A percentile compares a stretch with the other conserved stretches of the same genome.
These are phyloP conservation scores for Hylia prasina DNA, from an alignment of 2,113 vertebrate species.

Conservation along the genomic window DNA sequence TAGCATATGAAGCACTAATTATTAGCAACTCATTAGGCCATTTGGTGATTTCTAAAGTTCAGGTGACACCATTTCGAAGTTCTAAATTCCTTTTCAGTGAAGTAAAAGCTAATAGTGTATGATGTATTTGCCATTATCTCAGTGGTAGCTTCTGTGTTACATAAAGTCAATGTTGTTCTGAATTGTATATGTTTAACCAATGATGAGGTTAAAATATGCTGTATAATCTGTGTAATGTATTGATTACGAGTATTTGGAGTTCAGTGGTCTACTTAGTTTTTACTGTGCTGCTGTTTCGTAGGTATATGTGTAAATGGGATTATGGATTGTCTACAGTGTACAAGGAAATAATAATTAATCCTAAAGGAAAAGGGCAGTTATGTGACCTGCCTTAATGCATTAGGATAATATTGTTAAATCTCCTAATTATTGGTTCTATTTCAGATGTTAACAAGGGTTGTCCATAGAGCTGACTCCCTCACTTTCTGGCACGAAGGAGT, in stretches of 20 bases:
- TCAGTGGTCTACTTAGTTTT: slow-evolving; percentile 57
- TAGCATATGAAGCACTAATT: not conserved
- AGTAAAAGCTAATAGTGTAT: slow-evolving; percentile 57
- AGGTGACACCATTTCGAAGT: slow-evolving; percentile 38
- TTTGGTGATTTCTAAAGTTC: slow-evolving; percentile 19
- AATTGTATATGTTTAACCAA: slow-evolving; percentile 57
- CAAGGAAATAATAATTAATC: slow-evolving; percentile 69
- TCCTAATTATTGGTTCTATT: not conserved
- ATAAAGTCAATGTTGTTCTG: slow-evolving; percentile 48
- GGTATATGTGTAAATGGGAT: slow-evolving; percentile 22
- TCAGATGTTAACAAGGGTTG: not conserved
- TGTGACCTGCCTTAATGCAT: slow-evolving; percentile 67
- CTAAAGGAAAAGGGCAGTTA: slow-evolving; percentile 77
- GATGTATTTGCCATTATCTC: slow-evolving; percentile 69
- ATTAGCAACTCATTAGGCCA: not conserved
- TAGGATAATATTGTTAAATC: slow-evolving; percentile 15
- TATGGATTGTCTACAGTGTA: slow-evolving; percentile 47
- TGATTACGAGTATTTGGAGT: slow-evolving; percentile 59
- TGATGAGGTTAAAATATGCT: slow-evolving; percentile 48
- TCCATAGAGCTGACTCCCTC: not conserved
- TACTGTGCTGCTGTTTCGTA: slow-evolving; percentile 62
- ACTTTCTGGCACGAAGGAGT: not conserved
- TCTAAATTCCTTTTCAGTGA: slow-evolving; percentile 57
- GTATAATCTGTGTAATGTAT: slow-evolving; percentile 62
- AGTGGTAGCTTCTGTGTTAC: slow-evolving; percentile 64